A percentile compares a stretch with the other conserved stretches of the same genome.
Evolutionary conservation across 2,888 invertebrate genomes (phyloP).

Genomic region (Rhimphoctona megacephalus): DNA sequence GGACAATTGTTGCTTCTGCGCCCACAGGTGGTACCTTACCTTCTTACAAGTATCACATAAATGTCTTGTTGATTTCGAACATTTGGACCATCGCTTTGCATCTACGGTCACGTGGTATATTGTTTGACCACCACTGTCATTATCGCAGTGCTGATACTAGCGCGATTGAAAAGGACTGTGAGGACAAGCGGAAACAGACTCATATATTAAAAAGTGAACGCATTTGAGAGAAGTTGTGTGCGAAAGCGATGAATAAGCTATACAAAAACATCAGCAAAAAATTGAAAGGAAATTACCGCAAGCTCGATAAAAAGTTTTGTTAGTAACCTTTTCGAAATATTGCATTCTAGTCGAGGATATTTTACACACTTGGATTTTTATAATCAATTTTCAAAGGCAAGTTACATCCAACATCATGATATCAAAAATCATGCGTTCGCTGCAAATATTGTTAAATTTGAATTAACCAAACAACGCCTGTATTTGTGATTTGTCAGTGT

Average conservation of each 20-base stretch:
- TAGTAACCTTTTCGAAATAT: not conserved
- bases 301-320: not conserved
- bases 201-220: not conserved
- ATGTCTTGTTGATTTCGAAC: constrained; percentile 34
- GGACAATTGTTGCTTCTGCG: constrained; percentile 85
- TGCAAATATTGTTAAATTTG: not conserved
- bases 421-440: not conserved
- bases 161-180: not conserved
- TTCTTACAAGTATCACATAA: constrained; percentile 71
- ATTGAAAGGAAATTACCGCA: not conserved
- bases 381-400: not conserved
- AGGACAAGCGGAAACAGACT: not conserved
- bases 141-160: not conserved
- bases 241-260: not conserved
- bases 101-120: not conserved
- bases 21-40: constrained; percentile 84
- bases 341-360: not conserved
- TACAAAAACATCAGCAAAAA: not conserved
- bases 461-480: not conserved
- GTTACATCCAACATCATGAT: too few species aligned
- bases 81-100: constrained; percentile 30
- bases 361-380: not conserved
- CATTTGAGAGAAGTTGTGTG: not conserved
- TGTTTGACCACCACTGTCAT: not conserved
- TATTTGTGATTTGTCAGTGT: not conserved